phyloP scores from a whole-genome alignment of 2,797 vertebrate genomes.

The Microchirus variegatus region DNA sequence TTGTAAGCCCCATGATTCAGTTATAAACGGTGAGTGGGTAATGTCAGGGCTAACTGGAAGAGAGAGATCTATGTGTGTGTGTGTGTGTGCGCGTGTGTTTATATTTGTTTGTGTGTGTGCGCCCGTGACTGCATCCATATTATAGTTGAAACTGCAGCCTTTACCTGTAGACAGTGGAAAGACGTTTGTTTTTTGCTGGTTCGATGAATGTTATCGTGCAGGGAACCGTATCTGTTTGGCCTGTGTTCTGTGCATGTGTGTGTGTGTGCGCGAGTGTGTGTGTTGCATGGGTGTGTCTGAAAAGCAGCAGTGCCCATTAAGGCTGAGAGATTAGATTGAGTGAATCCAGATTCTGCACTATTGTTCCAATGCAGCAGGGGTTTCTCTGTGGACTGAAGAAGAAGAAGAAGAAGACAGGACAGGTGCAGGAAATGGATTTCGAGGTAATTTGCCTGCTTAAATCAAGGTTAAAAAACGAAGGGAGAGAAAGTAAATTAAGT shows the following conservation, averaged over 20 bases:
- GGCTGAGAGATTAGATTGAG: slow-evolving; percentile 69
- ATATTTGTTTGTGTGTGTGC: slow-evolving; percentile 33
- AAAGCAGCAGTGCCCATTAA: slow-evolving; percentile 67
- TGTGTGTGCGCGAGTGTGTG: slow-evolving; percentile 9
- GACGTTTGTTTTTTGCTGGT: slow-evolving; percentile 20
- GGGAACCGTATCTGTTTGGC: slow-evolving; percentile 11
- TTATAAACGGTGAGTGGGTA: slow-evolving; percentile 90
- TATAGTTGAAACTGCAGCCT: slow-evolving; percentile 24
- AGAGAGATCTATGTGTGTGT: slow-evolving; percentile 70
- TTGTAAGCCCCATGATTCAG: slow-evolving; percentile 92
- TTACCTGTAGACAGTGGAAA: slow-evolving; percentile 12
- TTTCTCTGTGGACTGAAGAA: slow-evolving; percentile 28
- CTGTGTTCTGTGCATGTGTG: background rate
- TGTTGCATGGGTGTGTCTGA: slow-evolving; percentile 49
- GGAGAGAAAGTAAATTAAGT: slow-evolving; percentile 9
- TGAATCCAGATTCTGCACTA: slow-evolving; percentile 66
- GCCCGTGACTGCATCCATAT: slow-evolving; percentile 17
- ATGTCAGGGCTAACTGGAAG: slow-evolving; percentile 92
- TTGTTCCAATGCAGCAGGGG: slow-evolving; percentile 55
- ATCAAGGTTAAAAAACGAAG: slow-evolving; percentile 20
- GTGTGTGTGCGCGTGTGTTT: slow-evolving; percentile 15
- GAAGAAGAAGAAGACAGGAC: slow-evolving; percentile 26
- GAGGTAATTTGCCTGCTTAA: slow-evolving; percentile 40
- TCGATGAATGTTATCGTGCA: slow-evolving; percentile 40
- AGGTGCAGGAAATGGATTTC: slow-evolving; percentile 67